Percentiles rank a stretch among this genome's conserved stretches.
Conservation (phyloP, 2,888 invertebrate genomes). For the Lasioglossum malachurum region DNA sequence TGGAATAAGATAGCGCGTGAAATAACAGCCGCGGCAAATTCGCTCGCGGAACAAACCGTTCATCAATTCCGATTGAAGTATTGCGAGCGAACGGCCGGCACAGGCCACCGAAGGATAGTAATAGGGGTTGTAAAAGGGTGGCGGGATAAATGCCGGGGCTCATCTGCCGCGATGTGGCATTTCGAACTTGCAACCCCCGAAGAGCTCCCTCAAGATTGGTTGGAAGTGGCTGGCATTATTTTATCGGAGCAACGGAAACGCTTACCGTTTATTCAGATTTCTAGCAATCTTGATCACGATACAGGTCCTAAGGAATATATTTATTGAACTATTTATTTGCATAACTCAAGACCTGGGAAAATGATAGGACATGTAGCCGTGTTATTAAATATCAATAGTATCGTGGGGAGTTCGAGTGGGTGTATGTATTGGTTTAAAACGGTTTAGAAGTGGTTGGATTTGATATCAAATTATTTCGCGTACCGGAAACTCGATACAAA, state of each 20-base stretch:
- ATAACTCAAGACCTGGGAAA: background rate
- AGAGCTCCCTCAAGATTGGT: background rate
- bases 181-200: background rate
- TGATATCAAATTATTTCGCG: background rate
- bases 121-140: slow-evolving; percentile 13
- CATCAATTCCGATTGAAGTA: slow-evolving; percentile 3
- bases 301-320: too few species aligned
- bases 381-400: background rate
- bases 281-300: background rate
- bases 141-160: background rate
- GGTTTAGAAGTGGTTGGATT: background rate
- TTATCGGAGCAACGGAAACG: background rate
- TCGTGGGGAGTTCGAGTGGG: background rate
- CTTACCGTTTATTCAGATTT: background rate
- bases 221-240: background rate
- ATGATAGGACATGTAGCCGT: background rate
- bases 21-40: slow-evolving; percentile 20
- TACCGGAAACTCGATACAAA: background rate
- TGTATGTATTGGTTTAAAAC: background rate
- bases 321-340: background rate
- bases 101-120: slow-evolving; percentile 9
- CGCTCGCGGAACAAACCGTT: background rate
- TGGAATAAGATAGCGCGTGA: slow-evolving; percentile 17
- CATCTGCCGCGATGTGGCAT: background rate
- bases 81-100: background rate